Conservation (phyloP, 2,113 vertebrate genomes). For the Anoura caudifer region DNA sequence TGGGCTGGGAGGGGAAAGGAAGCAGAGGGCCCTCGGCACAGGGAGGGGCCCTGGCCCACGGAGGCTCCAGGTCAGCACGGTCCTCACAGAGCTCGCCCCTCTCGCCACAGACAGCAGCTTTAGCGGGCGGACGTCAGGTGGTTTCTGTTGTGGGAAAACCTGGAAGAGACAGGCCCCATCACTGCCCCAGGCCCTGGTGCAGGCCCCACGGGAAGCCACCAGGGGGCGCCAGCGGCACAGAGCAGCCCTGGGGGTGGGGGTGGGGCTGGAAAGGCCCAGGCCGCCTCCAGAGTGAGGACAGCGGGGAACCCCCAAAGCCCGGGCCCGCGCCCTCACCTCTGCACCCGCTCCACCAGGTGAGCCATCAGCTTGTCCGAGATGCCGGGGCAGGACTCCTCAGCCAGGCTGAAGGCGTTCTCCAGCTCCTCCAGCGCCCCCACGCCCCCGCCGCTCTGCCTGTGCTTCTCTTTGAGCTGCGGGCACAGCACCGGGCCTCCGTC, state of each 20-base stretch:
- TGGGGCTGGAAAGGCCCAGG: not conserved
- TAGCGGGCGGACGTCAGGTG: slow-evolving; percentile 89
- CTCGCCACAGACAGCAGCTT: slow-evolving; percentile 57
- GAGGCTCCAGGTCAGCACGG: slow-evolving; percentile 60
- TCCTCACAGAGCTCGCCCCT: slow-evolving; percentile 52
- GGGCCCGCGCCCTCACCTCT: slow-evolving; percentile 81
- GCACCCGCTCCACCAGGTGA: slow-evolving; percentile 93
- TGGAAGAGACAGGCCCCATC: slow-evolving; percentile 41
- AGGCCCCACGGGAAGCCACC: not conserved
- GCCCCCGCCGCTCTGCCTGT: slow-evolving; percentile 86
- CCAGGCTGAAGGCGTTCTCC: slow-evolving; percentile 96
- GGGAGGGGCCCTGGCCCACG: not conserved
- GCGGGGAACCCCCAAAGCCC: not conserved
- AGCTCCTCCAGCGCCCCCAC: slow-evolving; percentile 95
- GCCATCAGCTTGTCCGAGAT: slow-evolving; percentile 95
- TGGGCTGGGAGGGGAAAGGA: not conserved
- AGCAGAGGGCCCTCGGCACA: not conserved
- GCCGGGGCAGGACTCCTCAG: slow-evolving; percentile 95
- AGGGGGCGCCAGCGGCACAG: not conserved
- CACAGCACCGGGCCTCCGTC: rapidly evolving
- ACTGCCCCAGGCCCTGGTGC: not conserved
- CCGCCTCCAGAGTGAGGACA: not conserved
- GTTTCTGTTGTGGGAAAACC: slow-evolving; percentile 93
- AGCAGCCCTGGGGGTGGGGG: not conserved
- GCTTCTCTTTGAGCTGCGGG: slow-evolving; percentile 91